Conservation (phyloP, 2,888 invertebrate species). For the Maniola hyperantus region DNA sequence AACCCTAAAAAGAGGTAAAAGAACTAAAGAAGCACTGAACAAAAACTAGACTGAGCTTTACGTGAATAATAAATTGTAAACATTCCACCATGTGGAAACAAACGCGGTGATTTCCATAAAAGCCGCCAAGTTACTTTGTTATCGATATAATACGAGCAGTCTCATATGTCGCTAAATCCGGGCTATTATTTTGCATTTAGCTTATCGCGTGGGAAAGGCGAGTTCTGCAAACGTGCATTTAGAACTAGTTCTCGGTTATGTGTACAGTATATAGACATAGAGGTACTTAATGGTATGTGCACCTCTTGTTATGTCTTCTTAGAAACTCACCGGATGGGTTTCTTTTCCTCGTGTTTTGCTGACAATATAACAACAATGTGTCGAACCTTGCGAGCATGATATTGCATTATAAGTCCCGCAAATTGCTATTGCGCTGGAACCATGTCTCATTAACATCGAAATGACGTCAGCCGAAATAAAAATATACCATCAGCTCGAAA, state of each 20-base stretch:
- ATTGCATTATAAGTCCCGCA: too few relatives aligned
- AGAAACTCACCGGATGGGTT: neutral
- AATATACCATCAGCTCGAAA: too few relatives aligned
- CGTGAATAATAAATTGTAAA: neutral
- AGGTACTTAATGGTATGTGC: too few relatives aligned
- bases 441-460: too few relatives aligned
- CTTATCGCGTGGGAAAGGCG: constrained; percentile 28
- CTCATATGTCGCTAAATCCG: constrained; percentile 16
- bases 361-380: neutral
- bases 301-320: neutral
- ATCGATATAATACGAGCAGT: constrained; percentile 10
- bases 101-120: constrained; percentile 10
- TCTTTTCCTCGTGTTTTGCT: constrained; percentile 1
- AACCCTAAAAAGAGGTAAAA: too few relatives aligned
- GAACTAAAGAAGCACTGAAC: too few relatives aligned
- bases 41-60: neutral
- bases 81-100: neutral
- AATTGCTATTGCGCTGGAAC: too few relatives aligned
- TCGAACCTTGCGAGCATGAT: neutral
- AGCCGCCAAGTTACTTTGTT: neutral
- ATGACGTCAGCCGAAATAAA: too few relatives aligned
- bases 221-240: constrained; percentile 8
- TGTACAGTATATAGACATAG: constrained; percentile 1
- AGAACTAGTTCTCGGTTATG: constrained; percentile 26
- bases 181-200: constrained; percentile 19